Evolutionary conservation across 2,888 invertebrate genomes (phyloP).

Genomic region (Lapara coniferarum): DNA sequence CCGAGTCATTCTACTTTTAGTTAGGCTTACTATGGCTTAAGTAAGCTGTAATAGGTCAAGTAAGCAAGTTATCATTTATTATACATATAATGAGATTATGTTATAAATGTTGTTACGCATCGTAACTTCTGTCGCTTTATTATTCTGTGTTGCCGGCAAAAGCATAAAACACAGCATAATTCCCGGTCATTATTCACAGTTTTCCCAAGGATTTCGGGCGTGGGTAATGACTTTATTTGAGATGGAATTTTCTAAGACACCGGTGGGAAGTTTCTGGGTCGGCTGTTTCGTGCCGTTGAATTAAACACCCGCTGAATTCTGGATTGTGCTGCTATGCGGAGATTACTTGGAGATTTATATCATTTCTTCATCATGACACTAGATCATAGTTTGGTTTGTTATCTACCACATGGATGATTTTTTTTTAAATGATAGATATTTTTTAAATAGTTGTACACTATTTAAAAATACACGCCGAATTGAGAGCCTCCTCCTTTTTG

Average conservation of each 20-base stretch:
- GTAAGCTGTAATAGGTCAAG: too few relatives aligned
- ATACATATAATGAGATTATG: too few relatives aligned
- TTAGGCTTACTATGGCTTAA: too few relatives aligned
- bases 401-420: too few relatives aligned
- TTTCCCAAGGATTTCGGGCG: slow-evolving; percentile 58
- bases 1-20: too few relatives aligned
- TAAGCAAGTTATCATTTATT: too few relatives aligned
- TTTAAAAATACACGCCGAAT: too few relatives aligned
- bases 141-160: slow-evolving; percentile 33
- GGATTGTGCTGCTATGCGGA: slow-evolving; percentile 1
- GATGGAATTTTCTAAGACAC: slow-evolving; percentile 59
- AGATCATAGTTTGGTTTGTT: too few relatives aligned
- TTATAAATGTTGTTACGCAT: not conserved
- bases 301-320: slow-evolving; percentile 16
- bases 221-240: slow-evolving; percentile 65
- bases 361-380: too few relatives aligned
- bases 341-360: slow-evolving; percentile 7
- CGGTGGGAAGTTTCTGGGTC: slow-evolving; percentile 22
- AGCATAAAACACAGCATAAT: slow-evolving; percentile 71
- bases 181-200: slow-evolving; percentile 70
- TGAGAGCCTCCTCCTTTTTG: too few relatives aligned
- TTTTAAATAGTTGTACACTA: too few relatives aligned
- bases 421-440: too few relatives aligned
- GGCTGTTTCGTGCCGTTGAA: slow-evolving; percentile 20
- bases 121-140: not conserved